Conservation (phyloP, 2,888 invertebrate species). For the Dolichopus griseipennis region DNA sequence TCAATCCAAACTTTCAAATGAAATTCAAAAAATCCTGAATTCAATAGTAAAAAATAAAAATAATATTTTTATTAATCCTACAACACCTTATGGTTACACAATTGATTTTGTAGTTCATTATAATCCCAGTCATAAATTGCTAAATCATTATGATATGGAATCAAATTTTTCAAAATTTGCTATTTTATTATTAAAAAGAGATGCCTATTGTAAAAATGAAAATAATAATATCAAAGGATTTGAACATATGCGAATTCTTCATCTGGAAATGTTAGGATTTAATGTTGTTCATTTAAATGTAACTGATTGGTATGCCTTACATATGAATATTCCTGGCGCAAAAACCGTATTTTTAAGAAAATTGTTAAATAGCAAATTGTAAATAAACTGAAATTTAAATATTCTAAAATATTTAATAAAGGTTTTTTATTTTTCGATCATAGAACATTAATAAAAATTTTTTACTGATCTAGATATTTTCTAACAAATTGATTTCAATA, state of each 20-base stretch:
- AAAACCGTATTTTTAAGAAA: constrained; percentile 45
- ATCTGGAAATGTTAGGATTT: constrained; percentile 57
- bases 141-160: neutral
- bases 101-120: constrained; percentile 43
- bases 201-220: constrained; percentile 45
- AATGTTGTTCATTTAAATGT: constrained; percentile 48
- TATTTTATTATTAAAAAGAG: constrained; percentile 43
- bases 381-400: neutral
- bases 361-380: constrained; percentile 26
- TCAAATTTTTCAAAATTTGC: constrained; percentile 33
- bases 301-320: constrained; percentile 49
- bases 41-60: constrained; percentile 32
- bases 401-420: too few relatives aligned
- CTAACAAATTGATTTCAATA: too few relatives aligned
- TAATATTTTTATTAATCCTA: constrained; percentile 30
- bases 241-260: constrained; percentile 47
- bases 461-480: too few relatives aligned
- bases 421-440: too few relatives aligned
- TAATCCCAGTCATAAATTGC: constrained; percentile 23
- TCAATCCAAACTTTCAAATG: constrained; percentile 27
- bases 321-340: constrained; percentile 44
- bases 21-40: constrained; percentile 31
- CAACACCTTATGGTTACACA: constrained; percentile 42
- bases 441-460: too few relatives aligned
- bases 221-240: constrained; percentile 46